Percentiles rank a stretch among this genome's conserved stretches.
These are phyloP conservation scores for Micromys minutus DNA, from an alignment of 2,113 vertebrate genomes.

Conservation along the genomic window DNA sequence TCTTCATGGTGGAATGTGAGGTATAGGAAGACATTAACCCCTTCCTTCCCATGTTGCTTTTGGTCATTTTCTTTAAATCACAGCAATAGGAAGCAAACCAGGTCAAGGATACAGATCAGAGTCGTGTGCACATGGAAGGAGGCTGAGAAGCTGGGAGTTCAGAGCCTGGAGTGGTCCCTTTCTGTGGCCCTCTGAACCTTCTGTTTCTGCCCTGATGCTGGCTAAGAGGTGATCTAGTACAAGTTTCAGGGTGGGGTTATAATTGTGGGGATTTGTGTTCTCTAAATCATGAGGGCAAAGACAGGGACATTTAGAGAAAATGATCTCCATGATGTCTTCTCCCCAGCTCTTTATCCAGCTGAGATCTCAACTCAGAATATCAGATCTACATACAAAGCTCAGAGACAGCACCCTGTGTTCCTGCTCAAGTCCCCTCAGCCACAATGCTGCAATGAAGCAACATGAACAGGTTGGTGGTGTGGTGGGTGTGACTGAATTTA, in stretches of 20 bases:
- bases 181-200: neutral
- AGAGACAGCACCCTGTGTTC: neutral
- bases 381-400: neutral
- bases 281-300: neutral
- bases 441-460: neutral
- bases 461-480: neutral
- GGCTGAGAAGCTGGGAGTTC: neutral
- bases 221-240: neutral
- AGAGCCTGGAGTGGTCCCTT: neutral
- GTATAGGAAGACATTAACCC: neutral
- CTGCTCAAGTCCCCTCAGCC: neutral
- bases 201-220: neutral
- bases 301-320: neutral
- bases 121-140: neutral
- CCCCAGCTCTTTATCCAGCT: neutral
- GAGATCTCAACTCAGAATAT: neutral
- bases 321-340: neutral
- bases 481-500: neutral
- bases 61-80: neutral
- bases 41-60: neutral
- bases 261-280: neutral
- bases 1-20: neutral
- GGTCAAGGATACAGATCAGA: neutral
- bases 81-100: neutral
- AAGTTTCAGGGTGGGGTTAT: neutral